phyloP scores from a whole-genome alignment of 2,888 invertebrate genomes.

The Trissonchulus sp. region DNA sequence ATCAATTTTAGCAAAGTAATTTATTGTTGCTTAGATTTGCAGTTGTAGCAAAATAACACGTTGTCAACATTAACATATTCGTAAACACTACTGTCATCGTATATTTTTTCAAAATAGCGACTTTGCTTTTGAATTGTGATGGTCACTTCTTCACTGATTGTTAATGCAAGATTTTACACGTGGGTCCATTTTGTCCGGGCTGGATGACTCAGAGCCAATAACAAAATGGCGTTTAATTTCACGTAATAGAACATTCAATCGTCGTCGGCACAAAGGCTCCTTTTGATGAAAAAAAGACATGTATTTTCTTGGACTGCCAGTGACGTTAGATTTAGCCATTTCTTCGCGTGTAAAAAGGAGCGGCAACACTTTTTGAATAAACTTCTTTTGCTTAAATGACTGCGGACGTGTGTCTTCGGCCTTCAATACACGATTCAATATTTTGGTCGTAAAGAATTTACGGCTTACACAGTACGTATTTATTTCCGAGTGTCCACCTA shows the following conservation, averaged over 20 bases:
- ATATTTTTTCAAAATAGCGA: no score
- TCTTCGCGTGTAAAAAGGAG: not conserved
- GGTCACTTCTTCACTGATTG: not conserved
- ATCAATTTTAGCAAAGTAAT: no score
- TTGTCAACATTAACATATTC: no score
- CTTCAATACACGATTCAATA: not conserved
- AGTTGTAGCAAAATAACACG: no score
- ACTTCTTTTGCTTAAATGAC: not conserved
- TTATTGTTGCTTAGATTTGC: no score
- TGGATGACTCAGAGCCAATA: not conserved
- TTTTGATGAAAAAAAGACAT: not conserved
- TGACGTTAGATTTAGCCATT: not conserved
- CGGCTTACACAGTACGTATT: not conserved
- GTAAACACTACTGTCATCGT: no score
- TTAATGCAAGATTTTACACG: not conserved
- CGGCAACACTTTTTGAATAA: not conserved
- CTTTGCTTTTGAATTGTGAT: not conserved
- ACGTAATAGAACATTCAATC: not conserved
- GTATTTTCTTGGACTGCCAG: not conserved
- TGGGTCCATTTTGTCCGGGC: not conserved
- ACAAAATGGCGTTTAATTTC: not conserved
- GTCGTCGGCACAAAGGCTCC: not conserved
- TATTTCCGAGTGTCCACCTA: not conserved
- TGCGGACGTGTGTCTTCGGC: no score
- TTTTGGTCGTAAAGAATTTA: not conserved